phyloP scores from a whole-genome alignment of 2,113 vertebrate species.

The Columbina picui region DNA sequence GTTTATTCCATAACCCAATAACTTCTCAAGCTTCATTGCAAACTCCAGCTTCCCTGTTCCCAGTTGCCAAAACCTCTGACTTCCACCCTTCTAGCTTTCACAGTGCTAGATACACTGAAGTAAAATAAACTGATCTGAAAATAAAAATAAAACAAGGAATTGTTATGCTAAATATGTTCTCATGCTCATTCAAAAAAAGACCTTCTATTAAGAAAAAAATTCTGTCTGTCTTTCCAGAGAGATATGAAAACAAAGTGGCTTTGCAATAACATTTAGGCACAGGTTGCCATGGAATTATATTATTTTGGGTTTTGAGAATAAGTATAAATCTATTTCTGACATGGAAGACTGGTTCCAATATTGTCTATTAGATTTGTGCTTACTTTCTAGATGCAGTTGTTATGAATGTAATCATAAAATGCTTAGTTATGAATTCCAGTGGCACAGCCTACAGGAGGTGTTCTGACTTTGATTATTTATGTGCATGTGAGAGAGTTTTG shows the following conservation, averaged over 20 bases:
- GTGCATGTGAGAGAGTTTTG: background rate
- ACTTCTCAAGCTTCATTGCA: background rate
- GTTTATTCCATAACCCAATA: background rate
- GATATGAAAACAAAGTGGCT: background rate
- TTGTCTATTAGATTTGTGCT: background rate
- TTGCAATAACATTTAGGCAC: background rate
- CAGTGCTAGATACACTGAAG: background rate
- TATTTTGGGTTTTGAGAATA: background rate
- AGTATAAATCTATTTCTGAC: background rate
- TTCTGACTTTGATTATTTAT: background rate
- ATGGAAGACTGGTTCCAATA: background rate
- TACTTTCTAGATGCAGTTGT: background rate
- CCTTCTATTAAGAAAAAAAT: background rate
- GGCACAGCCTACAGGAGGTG: background rate
- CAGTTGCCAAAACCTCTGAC: background rate
- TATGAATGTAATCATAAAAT: background rate
- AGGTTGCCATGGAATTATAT: background rate
- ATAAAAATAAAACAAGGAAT: background rate
- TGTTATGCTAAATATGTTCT: background rate
- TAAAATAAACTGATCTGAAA: constrained; percentile 26
- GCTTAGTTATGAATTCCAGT: background rate
- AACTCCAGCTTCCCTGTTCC: background rate
- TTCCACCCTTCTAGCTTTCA: background rate
- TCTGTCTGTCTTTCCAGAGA: background rate
- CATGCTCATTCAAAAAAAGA: background rate